Percentiles rank a stretch among this genome's conserved stretches.
phyloP scores from a whole-genome alignment of 2,113 vertebrate species.

The Gavialis gangeticus region DNA sequence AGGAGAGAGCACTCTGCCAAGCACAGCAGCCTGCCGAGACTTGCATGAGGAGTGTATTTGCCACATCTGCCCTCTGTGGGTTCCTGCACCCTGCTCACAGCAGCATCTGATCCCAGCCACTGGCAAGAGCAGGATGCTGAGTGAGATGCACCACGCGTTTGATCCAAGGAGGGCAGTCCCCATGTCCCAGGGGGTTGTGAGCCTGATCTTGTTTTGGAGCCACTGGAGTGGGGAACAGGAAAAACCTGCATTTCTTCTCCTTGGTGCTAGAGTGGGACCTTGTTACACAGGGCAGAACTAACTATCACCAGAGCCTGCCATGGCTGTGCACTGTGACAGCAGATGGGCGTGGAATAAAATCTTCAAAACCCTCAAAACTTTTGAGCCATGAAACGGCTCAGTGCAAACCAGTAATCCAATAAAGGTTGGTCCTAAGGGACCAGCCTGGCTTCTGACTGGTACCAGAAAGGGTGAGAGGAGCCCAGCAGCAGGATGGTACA shows the following conservation, averaged over 20 bases:
- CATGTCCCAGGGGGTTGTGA: neutral
- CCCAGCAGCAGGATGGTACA: neutral
- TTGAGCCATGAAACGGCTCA: neutral
- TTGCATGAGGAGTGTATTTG: too few relatives aligned
- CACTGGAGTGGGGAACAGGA: too few relatives aligned
- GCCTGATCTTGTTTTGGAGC: too few relatives aligned
- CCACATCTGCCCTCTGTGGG: neutral
- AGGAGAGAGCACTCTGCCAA: neutral
- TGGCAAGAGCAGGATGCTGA: neutral
- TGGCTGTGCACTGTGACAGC: rapidly evolving
- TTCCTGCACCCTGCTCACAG: neutral
- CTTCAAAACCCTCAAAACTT: neutral
- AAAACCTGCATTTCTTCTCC: neutral
- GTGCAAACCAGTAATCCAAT: neutral
- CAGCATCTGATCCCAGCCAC: neutral
- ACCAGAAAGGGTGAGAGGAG: neutral
- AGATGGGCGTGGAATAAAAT: too few relatives aligned
- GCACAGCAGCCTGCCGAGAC: neutral
- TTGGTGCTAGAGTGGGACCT: neutral
- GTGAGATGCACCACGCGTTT: neutral
- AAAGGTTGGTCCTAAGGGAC: neutral
- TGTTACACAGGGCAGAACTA: neutral
- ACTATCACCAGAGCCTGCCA: neutral
- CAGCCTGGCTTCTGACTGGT: neutral
- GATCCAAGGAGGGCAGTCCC: neutral